phyloP scores from a whole-genome alignment of 1,140 invertebrate species.

The Diorhabda carinulata region DNA sequence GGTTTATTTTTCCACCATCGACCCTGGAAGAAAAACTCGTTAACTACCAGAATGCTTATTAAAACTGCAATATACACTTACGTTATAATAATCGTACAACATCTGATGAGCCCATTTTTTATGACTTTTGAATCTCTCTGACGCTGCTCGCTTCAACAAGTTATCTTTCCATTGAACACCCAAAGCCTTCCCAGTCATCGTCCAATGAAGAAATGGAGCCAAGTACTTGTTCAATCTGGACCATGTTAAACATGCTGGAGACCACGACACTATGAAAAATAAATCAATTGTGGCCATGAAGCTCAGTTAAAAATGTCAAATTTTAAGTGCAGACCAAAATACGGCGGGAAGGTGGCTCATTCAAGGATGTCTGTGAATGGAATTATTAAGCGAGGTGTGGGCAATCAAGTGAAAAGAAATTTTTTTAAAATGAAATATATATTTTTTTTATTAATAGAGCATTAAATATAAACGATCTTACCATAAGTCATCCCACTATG shows the following conservation, averaged over 20 bases:
- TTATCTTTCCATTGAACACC: conserved; percentile 64
- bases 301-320: no score
- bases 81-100: conserved; percentile 56
- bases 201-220: conserved; percentile 62
- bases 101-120: conserved; percentile 51
- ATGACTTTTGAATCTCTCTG: conserved; percentile 43
- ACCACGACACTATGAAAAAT: conserved; percentile 54
- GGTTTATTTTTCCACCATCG: conserved; percentile 43
- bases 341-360: no score
- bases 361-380: no score
- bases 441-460: no score
- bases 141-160: conserved; percentile 41
- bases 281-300: background rate
- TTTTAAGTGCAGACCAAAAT: no score
- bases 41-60: background rate
- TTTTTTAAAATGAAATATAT: no score
- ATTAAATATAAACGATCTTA: conserved; percentile 32
- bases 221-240: conserved; percentile 61
- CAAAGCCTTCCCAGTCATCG: conserved; percentile 54
- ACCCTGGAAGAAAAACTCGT: conserved; percentile 36
- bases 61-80: conserved; percentile 23
- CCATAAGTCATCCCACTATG: conserved; percentile 62
- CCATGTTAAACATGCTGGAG: conserved; percentile 65
- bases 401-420: no score
- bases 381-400: no score